Base-by-base conservation (phyloP, 2,113 vertebrate genomes). In the Ginglymostoma cirratum region DNA sequence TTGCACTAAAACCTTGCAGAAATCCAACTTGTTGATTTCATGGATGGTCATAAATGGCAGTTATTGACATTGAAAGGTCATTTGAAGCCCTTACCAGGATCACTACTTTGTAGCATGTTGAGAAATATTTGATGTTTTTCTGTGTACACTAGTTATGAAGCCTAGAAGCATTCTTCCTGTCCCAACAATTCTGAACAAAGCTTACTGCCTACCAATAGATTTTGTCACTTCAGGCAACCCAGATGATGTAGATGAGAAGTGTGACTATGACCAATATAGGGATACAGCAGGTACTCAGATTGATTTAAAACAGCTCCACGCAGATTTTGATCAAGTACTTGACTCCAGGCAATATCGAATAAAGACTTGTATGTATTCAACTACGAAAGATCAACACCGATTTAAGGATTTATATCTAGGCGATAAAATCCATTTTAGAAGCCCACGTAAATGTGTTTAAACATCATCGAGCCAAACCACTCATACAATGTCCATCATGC, bases 251-350 rank as follows among this genome's bases (percentile, higher is more conserved):
- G 94, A 95, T 72, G 69, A 48, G 30, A 90, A 95, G 45, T 72
- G 69, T 76, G 94, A 72, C 67, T 52, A 52, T 72, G 69, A 48
- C 94, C 94, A 95, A 72, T 45, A 67, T 38, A 34, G 69, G 69
- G 42, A 52, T 95, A 95, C 69, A 72, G 14, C 94, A 30, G 42
- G 42, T 72, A 70, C 94, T 95, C 69, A 72, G 72, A 72, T 95
- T 61, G 42, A 95, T 95, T 95, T 95, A 52, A 95, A 72, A 95
- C 42, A 72, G 72, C 94, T 72, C 42, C 30, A 45, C 45, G 14
- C 27, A 95, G 94, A 95, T 76, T 72, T 95, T 95, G 94, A 95
- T 95, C 94, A 70, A 95, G 38, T 34, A 48, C 24, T 48, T 70
- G 42, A 69, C 66, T 94, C 66, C 66, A 70, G 93, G 93, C 93